Evolutionary conservation across 2,888 invertebrate species (phyloP), one percentile per base, ranked within the genome.

Genomic region (Pharmacophagus antenor): DNA sequence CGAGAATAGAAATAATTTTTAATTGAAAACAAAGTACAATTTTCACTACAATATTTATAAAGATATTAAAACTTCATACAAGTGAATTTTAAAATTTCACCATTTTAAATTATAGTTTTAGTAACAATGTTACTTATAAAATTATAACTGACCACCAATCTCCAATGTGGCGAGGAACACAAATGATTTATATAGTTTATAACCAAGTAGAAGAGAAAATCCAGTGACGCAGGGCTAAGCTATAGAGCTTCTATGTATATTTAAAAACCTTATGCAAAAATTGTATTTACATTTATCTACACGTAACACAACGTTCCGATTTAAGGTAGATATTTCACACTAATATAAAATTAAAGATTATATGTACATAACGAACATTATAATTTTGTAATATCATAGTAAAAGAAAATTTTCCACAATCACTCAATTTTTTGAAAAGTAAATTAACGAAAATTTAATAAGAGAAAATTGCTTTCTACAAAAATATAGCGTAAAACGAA

Each of bases 211-310:
- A 44, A 18, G 7, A 44, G 8, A 7, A 10, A 18, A 44, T 44
- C 42, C n/a, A n/a, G 37, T 37, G 37, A 44, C 42, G 8, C 6
- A 44, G 7, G 10, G 17, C 18, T 44, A 44, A n/a, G 18, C 18
- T 18, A 17, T 44, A 44, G 1, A 18, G 2, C 10, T 18, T 2
- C 5, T 18, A 20, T 10, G 5, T 20, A 42, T 42, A n/a, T 37
- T 15, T 37, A 18, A 6, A 18, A 44, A 44, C 18, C 42, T 44
- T 37, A 44, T 48, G 58, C 37, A 48, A 58, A 48, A 58, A 23
- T 41, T 58, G 53, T 53, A 47, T 52, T 53, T 53, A 50, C 58
- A 17, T 56, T 54, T 50, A 21, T 22, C 22, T 46, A 57, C 59
- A 60, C 59, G 54, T 55, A 42, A 55, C 15, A 15, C 22, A 27